Percentiles rank a stretch among this genome's conserved stretches.
Conservation (phyloP, 2,888 invertebrate species). For the Cyclophora albipunctata region DNA sequence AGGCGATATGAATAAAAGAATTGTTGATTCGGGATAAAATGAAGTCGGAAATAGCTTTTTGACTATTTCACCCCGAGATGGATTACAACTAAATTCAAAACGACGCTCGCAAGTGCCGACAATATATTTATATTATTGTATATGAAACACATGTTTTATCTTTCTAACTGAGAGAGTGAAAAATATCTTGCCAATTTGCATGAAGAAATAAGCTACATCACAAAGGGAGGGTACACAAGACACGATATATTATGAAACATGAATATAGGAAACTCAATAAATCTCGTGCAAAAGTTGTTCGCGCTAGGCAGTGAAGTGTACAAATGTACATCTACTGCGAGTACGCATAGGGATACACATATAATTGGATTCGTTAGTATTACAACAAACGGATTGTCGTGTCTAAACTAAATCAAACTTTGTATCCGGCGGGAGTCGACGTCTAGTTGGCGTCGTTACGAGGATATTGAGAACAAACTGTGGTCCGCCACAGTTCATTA, state of each 20-base stretch:
- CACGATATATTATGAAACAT: conserved; percentile 8
- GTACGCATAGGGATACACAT: conserved; percentile 20
- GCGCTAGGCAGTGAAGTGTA: conserved; percentile 11
- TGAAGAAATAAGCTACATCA: not conserved
- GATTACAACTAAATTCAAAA: not conserved
- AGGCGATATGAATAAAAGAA: conserved; percentile 46
- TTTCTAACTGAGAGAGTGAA: not conserved
- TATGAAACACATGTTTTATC: not conserved
- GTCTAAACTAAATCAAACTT: conserved; percentile 70
- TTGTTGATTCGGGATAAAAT: conserved; percentile 24
- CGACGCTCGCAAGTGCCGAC: not conserved
- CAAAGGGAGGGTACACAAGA: not conserved
- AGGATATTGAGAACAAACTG: conserved; percentile 43
- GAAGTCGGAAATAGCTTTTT: conserved; percentile 16
- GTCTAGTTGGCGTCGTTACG: conserved; percentile 38
- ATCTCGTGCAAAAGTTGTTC: conserved; percentile 23
- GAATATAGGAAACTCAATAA: conserved; percentile 21
- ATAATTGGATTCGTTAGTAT: conserved; percentile 55
- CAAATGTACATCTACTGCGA: conserved; percentile 2
- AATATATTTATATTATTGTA: not conserved
- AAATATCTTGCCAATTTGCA: not conserved
- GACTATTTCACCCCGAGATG: conserved; percentile 8
- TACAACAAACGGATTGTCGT: conserved; percentile 56
- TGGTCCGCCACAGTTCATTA: conserved; percentile 44
- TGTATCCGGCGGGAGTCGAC: conserved; percentile 53